A percentile compares a stretch with the other conserved stretches of the same genome.
phyloP scores from a whole-genome alignment of 2,113 vertebrate genomes.

The Plotosus lineatus region DNA sequence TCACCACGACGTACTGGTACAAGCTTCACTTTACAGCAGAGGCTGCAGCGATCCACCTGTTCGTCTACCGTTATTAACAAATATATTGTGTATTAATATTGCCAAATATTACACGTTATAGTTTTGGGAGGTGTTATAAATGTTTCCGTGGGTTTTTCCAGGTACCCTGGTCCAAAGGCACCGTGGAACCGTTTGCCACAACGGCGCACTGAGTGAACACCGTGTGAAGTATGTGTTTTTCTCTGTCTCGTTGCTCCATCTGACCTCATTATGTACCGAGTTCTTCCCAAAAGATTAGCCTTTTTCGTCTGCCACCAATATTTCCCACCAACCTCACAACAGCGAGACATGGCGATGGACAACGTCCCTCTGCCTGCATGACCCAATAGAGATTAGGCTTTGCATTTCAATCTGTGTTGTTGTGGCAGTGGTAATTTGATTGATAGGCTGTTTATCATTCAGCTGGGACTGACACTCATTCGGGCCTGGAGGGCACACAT shows the following conservation, averaged over 20 bases:
- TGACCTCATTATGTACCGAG: conserved; percentile 29
- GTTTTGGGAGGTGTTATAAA: too few species aligned
- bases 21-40: too few species aligned
- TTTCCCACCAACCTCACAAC: conserved; percentile 40
- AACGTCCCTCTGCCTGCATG: conserved; percentile 31
- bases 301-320: not conserved
- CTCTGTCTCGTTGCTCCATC: conserved; percentile 27
- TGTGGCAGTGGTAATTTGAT: conserved; percentile 62
- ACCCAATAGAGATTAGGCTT: conserved; percentile 57
- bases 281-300: conserved; percentile 20
- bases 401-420: conserved; percentile 56
- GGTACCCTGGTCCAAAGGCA: too few species aligned
- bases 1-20: too few species aligned
- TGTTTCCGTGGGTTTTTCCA: too few species aligned
- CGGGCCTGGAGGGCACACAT: conserved; percentile 65
- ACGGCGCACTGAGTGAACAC: not conserved
- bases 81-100: too few species aligned
- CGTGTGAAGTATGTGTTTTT: not conserved
- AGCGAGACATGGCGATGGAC: conserved; percentile 23
- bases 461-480: conserved; percentile 57
- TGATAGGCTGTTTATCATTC: conserved; percentile 74
- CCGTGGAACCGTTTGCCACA: not conserved
- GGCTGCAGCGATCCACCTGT: too few species aligned
- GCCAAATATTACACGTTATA: too few species aligned
- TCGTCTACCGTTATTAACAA: too few species aligned